Base-by-base conservation (phyloP, 2,888 invertebrate genomes). In the Ennomos erosarius region DNA sequence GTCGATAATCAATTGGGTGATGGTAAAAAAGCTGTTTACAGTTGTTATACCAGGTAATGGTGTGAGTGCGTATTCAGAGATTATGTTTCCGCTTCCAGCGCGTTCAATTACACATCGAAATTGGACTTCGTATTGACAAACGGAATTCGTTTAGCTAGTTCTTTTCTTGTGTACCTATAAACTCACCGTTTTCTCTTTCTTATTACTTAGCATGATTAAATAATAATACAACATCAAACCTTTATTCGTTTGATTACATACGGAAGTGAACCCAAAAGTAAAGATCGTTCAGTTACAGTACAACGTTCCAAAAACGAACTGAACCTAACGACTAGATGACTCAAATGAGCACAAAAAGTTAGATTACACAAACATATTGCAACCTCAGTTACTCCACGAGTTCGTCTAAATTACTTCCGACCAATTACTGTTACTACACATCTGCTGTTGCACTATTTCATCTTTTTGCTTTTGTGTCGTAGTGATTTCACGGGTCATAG, bases 1-100 rank as follows among this genome's bases (percentile, higher is more conserved):
- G 76, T 67, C 37, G 66, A 71, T 75, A 80, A 82, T 83, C 81
- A 70, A 76, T 75, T 74, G 46, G 37, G 43, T 36, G 64, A 26
- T 52, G 49, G 61, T 64, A 65, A 67, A 69, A 67, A 64, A 68
- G 65, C 59, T 67, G 67, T 65, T 62, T 66, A 67, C 56, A 60
- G 44, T 62, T 62, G 33, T 48, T 51, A 53, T 64, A 67, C 64
- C 57, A 50, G 60, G 55, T 65, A 58, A 63, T 53, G 61, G 46
- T 56, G 55, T 65, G 59, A 58, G 52, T 61, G 62, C 60, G 60
- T 56, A 66, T 70, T 51, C 12, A 57, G 35, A 60, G 64, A 67
- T 59, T 59, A 42, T 54, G 45, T 54, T 54, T 49, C 57, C 55
- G 46, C 40, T 67, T 59, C 55, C 61, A 44, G 38, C 43, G 44